A percentile compares a stretch with the other conserved stretches of the same genome.
These are phyloP conservation scores for Glyphotaelius pellucidus DNA, from an alignment of 2,888 invertebrate genomes.

Conservation along the genomic window DNA sequence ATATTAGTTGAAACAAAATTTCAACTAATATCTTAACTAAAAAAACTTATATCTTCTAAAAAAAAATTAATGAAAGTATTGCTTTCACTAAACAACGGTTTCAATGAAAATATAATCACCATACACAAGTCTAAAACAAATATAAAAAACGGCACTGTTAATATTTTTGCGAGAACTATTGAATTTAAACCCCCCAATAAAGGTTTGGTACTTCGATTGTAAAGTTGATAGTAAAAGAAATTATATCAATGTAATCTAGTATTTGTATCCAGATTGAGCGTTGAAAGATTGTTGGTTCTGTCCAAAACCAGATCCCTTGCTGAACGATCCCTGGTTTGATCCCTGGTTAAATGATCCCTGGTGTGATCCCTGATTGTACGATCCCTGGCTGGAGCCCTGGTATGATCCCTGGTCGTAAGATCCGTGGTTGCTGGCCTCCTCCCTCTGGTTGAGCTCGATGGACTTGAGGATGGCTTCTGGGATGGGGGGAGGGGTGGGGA, in stretches of 20 bases:
- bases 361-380: background rate
- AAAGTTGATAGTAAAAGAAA: background rate
- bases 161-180: background rate
- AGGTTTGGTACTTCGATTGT: background rate
- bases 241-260: background rate
- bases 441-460: constrained; percentile 69
- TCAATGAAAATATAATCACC: background rate
- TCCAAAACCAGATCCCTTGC: background rate
- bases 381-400: background rate
- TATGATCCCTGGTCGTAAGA: background rate
- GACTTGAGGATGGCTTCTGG: constrained; percentile 78
- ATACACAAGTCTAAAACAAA: background rate
- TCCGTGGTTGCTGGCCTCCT: constrained; percentile 54
- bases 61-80: background rate
- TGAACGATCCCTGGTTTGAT: no score
- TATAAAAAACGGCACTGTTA: no score
- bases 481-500: constrained; percentile 80
- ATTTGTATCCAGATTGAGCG: constrained; percentile 53
- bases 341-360: background rate
- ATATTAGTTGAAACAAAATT: background rate
- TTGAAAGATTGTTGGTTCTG: constrained; percentile 43
- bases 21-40: no score
- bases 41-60: no score
- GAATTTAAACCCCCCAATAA: background rate
- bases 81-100: background rate